A percentile compares a stretch with the other conserved stretches of the same genome.
phyloP scores from a whole-genome alignment of 2,888 invertebrate genomes.

The Andricus curvator region DNA sequence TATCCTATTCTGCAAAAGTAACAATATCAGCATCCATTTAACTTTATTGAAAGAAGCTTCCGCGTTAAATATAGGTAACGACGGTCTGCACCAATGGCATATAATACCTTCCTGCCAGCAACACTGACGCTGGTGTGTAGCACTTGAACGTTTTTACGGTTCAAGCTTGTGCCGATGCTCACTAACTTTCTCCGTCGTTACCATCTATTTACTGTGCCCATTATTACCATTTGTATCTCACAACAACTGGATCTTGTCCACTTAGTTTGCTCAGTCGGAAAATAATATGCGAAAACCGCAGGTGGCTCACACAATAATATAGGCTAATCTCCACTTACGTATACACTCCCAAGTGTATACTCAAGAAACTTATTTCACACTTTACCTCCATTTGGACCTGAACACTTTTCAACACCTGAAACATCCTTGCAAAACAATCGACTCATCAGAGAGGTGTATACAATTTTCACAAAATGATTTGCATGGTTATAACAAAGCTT shows the following conservation, averaged over 20 bases:
- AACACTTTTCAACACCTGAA: neutral
- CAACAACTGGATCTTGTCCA: slow-evolving; percentile 31
- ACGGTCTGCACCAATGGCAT: neutral
- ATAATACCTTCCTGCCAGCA: neutral
- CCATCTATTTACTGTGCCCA: slow-evolving; percentile 35
- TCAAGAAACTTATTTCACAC: slow-evolving; percentile 18
- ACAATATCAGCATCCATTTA: neutral
- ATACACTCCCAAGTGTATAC: neutral
- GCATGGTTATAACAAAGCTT: too few relatives aligned
- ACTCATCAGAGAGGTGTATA: too few relatives aligned
- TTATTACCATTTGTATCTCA: slow-evolving; percentile 35
- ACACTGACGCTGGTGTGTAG: neutral
- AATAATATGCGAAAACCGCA: slow-evolving; percentile 34
- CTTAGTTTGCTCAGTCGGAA: slow-evolving; percentile 36
- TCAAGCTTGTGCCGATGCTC: slow-evolving; percentile 17
- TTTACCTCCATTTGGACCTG: slow-evolving; percentile 4
- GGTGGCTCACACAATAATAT: slow-evolving; percentile 23
- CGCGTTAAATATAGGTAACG: slow-evolving; percentile 39
- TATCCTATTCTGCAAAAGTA: neutral
- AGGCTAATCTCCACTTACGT: slow-evolving; percentile 1
- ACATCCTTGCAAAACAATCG: too few relatives aligned
- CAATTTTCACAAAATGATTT: too few relatives aligned
- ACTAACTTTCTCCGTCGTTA: slow-evolving; percentile 25
- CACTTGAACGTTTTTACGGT: slow-evolving; percentile 23
- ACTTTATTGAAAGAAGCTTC: slow-evolving; percentile 9